Evolutionary conservation across 2,888 invertebrate species (phyloP).

Genomic region (Spatulosminthurus flaviceps): DNA sequence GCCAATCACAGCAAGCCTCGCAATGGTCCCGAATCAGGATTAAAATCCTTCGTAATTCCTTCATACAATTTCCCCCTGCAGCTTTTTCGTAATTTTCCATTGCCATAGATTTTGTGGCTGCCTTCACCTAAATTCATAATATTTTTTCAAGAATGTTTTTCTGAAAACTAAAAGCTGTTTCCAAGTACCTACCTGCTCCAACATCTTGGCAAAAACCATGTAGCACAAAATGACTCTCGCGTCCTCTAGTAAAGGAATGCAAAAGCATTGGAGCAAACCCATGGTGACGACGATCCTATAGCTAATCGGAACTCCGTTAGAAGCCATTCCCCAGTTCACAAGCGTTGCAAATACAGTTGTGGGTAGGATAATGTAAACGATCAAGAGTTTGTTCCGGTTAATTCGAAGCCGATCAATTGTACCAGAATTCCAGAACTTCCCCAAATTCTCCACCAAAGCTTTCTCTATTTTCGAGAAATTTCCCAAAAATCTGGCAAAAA

Average conservation of each 20-base stretch:
- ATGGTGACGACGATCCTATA: background rate
- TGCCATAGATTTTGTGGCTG: too few species aligned
- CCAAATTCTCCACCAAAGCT: background rate
- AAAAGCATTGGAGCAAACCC: too few species aligned
- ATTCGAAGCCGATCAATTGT: too few species aligned
- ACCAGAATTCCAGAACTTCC: background rate
- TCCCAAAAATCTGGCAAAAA: background rate
- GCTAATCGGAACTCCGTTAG: background rate
- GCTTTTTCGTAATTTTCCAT: background rate
- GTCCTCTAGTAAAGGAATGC: background rate
- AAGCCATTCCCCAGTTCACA: background rate
- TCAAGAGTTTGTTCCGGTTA: background rate
- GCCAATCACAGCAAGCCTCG: slow-evolving; percentile 3
- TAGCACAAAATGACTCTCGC: background rate
- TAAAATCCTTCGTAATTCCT: background rate
- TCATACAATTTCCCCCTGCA: background rate
- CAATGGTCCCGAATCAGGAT: slow-evolving; percentile 10
- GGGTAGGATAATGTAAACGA: background rate
- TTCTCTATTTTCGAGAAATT: background rate
- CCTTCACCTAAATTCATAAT: too few species aligned
- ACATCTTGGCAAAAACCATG: background rate
- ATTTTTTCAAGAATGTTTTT: too few species aligned
- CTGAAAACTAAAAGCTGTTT: too few species aligned
- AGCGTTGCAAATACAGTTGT: background rate
- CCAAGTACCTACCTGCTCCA: slow-evolving; percentile 26